Evolutionary conservation across 2,888 invertebrate genomes (phyloP).

Genomic region (Dyspetes luteomarginatus): DNA sequence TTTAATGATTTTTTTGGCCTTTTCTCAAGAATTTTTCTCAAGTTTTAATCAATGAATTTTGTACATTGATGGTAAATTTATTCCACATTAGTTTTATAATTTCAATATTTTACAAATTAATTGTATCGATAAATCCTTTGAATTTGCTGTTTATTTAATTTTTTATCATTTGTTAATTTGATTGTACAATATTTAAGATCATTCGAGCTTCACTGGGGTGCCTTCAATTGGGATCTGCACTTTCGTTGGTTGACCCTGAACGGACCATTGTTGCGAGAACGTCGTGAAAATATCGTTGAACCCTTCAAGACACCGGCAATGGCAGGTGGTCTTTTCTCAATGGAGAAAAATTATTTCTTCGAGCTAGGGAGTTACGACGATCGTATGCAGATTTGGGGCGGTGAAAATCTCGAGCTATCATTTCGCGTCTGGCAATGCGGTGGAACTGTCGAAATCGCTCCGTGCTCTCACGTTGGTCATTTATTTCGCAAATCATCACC

Average conservation of each 20-base stretch:
- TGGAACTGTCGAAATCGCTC: slow-evolving; percentile 94
- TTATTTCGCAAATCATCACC: slow-evolving; percentile 96
- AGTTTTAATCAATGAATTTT: too few relatives aligned
- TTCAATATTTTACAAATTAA: too few relatives aligned
- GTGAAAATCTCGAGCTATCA: slow-evolving; percentile 98
- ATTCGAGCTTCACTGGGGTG: slow-evolving; percentile 98
- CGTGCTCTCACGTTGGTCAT: slow-evolving; percentile 97
- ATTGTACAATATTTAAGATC: slow-evolving; percentile 86
- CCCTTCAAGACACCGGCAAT: slow-evolving; percentile 94
- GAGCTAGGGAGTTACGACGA: slow-evolving; percentile 91
- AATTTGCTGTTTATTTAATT: slow-evolving; percentile 3
- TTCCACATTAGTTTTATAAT: background rate
- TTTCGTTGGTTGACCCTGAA: slow-evolving; percentile 94
- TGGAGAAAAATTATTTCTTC: slow-evolving; percentile 93
- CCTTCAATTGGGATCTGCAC: slow-evolving; percentile 98
- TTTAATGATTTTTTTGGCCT: background rate
- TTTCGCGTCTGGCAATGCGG: slow-evolving; percentile 99
- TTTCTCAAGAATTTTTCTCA: background rate
- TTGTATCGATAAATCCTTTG: background rate
- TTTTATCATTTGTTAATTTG: too few relatives aligned
- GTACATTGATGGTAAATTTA: background rate
- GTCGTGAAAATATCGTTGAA: slow-evolving; percentile 87
- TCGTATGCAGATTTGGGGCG: slow-evolving; percentile 96
- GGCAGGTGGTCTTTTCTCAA: slow-evolving; percentile 97
- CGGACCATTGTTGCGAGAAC: slow-evolving; percentile 86